Percentiles rank a stretch among this genome's conserved stretches.
Conservation (phyloP, 1,140 invertebrate species). For the Dolichoris vasculosae region DNA sequence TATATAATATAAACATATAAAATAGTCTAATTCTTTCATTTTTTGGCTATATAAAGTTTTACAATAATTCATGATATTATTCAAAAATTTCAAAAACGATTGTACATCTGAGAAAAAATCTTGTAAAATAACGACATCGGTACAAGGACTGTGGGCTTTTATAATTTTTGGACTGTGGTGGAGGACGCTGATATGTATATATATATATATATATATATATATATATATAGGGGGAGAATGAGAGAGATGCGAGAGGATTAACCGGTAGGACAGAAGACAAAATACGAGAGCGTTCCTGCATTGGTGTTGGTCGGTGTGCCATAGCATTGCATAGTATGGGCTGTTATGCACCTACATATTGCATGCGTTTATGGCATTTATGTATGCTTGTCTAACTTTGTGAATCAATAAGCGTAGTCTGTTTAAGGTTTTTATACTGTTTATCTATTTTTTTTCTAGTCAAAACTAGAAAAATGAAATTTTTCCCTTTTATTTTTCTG, state of each 20-base stretch:
- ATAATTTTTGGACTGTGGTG: neutral
- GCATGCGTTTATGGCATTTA: neutral
- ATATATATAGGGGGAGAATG: neutral
- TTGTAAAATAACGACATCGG: neutral
- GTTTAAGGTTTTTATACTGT: conserved; percentile 45
- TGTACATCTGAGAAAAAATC: neutral
- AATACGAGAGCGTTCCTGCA: neutral
- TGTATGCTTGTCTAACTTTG: neutral
- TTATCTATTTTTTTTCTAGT: neutral
- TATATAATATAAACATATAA: neutral
- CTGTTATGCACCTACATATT: conserved; percentile 23
- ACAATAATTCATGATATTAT: neutral
- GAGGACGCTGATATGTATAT: too few species aligned
- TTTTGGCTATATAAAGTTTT: neutral
- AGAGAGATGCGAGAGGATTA: neutral
- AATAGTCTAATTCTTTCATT: neutral
- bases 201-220: too few species aligned
- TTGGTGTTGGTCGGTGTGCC: conserved; percentile 6
- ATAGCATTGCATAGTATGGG: neutral
- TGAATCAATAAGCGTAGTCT: conserved; percentile 42
- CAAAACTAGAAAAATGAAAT: neutral
- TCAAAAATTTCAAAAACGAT: neutral
- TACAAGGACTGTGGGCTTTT: neutral
- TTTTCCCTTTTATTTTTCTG: conserved; percentile 30
- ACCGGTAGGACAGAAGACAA: conserved; percentile 15